Evolutionary conservation across 2,113 vertebrate genomes (phyloP).

Genomic region (Oreotrochilus melanogaster): DNA sequence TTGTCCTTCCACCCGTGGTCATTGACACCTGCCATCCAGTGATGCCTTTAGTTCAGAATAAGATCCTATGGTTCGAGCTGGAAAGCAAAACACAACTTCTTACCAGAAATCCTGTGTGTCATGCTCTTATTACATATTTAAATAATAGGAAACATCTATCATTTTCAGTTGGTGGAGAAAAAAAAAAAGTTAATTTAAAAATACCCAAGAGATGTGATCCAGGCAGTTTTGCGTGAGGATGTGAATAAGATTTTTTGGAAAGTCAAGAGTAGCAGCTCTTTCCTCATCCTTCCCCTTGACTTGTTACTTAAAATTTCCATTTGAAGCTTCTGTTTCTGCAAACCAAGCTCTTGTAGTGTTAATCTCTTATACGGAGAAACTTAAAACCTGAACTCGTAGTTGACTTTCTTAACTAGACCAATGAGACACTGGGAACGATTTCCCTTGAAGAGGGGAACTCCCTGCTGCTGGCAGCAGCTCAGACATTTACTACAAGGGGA

Average conservation of each 20-base stretch:
- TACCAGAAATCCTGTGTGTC: constrained; percentile 44
- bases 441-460: background rate
- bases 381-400: background rate
- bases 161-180: background rate
- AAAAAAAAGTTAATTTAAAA: background rate
- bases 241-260: constrained; percentile 29
- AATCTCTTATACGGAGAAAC: background rate
- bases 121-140: background rate
- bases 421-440: background rate
- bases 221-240: background rate
- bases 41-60: background rate
- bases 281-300: background rate
- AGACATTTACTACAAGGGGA: background rate
- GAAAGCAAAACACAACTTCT: background rate
- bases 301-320: background rate
- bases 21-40: background rate
- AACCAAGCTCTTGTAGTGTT: background rate
- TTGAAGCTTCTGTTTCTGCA: background rate
- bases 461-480: background rate
- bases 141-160: background rate
- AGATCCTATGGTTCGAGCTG: constrained; percentile 1
- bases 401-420: background rate
- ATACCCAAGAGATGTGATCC: background rate
- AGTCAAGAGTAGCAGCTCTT: background rate
- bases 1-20: background rate